Conservation (phyloP, 2,888 invertebrate species). For the Caenorhabditis sp. region DNA sequence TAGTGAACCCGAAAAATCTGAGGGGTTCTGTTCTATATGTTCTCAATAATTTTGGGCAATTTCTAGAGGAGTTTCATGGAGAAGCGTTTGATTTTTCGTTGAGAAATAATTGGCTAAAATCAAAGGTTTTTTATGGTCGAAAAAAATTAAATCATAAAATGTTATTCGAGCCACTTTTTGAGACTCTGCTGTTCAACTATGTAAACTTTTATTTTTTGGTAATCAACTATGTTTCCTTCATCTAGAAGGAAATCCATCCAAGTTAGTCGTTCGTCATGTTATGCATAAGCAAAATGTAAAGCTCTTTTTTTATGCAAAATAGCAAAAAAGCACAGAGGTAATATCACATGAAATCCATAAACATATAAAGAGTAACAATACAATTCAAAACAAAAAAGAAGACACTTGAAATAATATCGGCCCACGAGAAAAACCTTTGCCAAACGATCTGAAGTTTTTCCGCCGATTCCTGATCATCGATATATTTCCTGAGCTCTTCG, state of each 20-base stretch:
- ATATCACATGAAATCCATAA: slow-evolving; percentile 35
- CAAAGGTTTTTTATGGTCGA: neutral
- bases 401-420: slow-evolving; percentile 48
- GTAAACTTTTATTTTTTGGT: no score
- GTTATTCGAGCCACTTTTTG: no score
- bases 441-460: slow-evolving; percentile 50
- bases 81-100: neutral
- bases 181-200: no score
- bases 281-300: neutral
- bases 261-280: neutral
- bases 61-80: neutral
- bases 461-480: slow-evolving; percentile 48
- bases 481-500: slow-evolving; percentile 41
- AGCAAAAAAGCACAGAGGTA: slow-evolving; percentile 1
- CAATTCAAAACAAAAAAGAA: slow-evolving; percentile 51
- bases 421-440: slow-evolving; percentile 58
- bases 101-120: neutral
- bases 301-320: neutral
- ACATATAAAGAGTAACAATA: slow-evolving; percentile 44
- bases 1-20: no score
- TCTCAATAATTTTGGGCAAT: neutral
- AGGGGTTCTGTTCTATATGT: neutral
- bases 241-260: neutral
- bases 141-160: no score
- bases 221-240: neutral